Base-by-base conservation (phyloP, 2,888 invertebrate species). In the Rhagonycha fulva region DNA sequence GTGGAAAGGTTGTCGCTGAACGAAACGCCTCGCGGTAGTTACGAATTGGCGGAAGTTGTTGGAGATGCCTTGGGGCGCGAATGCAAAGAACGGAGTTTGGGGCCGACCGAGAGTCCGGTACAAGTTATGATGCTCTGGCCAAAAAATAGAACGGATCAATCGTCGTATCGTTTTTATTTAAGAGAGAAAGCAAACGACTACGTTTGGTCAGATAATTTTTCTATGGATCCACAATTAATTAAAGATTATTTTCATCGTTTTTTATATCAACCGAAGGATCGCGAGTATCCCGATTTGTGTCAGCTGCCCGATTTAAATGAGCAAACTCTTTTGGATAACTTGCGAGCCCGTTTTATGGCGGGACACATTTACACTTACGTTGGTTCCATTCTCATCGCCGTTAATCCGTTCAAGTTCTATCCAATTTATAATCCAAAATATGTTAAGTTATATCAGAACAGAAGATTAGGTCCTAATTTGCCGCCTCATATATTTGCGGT, bases 361-460 rank as follows among this genome's bases (percentile, higher is more conserved):
- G 96, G 97, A 68, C 96, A 97, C 88, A 98, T 98, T 84, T 98
- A 98, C 89, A 98, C 98, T 10, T 98, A 98, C 85, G 97, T 98
- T 81, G 98, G 98, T 72, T 96, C 96, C 73, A 98, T 98, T 86
- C 90, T 98, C 76, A 97, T 98, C 84, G 97, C 98, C 71, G 94
- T 98, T 80, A 98, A 98, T 88, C 95, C 95, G 11, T 97, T 97
- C 88, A 95, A 95, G 89, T 98, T 98, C 88, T 97, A 97, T 88
- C 98, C 98, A 23, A 98, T 98, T 82, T 98, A 98, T 90, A 98
- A 98, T 89, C 98, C 98, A 68, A 98, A 98, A 89, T 98, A 97
- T 90, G 98, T 98, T 81, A 96, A 97, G 88, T 89, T 98, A 83
- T 98, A 98, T 89, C 98, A 98, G 89, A 97, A 96, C 89, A 93